Conservation (phyloP, 1,140 invertebrate species). For the Drosophila varians region DNA sequence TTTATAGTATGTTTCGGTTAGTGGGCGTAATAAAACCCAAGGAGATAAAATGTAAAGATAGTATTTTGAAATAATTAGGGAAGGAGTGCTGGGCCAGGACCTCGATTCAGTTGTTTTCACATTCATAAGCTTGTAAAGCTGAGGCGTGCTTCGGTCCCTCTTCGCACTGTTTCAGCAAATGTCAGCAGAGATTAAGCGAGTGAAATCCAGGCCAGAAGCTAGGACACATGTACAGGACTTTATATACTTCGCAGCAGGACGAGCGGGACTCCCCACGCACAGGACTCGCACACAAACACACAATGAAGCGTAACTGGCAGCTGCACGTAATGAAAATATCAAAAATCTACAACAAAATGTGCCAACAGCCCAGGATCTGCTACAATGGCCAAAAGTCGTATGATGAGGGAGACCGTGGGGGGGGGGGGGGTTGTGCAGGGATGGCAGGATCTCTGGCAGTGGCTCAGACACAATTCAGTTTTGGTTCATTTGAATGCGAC, state of each 20-base stretch:
- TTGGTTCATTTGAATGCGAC: constrained; percentile 73
- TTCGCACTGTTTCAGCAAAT: constrained; percentile 46
- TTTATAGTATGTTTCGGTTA: neutral
- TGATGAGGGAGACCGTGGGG: no score
- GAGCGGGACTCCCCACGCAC: neutral
- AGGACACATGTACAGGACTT: constrained; percentile 65
- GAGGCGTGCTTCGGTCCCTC: neutral
- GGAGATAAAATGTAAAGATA: neutral
- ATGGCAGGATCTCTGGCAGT: neutral
- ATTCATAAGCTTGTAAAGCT: constrained; percentile 38
- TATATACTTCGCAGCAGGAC: constrained; percentile 44
- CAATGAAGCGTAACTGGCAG: constrained; percentile 62
- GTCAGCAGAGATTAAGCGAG: constrained; percentile 76
- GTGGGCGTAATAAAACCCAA: neutral
- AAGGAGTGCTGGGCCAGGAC: neutral
- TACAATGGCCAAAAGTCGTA: constrained; percentile 8
- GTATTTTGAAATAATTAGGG: neutral
- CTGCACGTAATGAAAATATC: constrained; percentile 80
- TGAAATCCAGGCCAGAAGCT: constrained; percentile 47
- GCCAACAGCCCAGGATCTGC: constrained; percentile 43
- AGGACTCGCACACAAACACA: constrained; percentile 14
- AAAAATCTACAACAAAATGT: constrained; percentile 76
- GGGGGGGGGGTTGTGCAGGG: neutral
- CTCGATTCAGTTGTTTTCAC: constrained; percentile 20
- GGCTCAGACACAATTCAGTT: constrained; percentile 57